Evolutionary conservation across 2,888 invertebrate species (phyloP).

Genomic region (Nycteola revayana): DNA sequence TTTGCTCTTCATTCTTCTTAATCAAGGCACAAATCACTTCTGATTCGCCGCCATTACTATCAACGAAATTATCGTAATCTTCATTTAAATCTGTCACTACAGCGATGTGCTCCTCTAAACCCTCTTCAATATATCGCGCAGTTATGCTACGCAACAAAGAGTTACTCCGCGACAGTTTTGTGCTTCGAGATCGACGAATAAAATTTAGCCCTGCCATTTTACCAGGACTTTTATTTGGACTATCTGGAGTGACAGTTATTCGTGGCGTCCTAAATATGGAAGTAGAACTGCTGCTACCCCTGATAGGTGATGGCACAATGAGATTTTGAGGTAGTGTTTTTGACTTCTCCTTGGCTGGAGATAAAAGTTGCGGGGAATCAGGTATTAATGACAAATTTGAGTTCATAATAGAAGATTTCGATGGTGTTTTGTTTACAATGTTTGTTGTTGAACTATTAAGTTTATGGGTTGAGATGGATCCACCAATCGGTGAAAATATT

Average conservation of each 20-base stretch:
- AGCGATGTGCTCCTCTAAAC: conserved; percentile 58
- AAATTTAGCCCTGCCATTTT: conserved; percentile 81
- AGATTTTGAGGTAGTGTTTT: conserved; percentile 84
- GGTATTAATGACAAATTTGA: conserved; percentile 73
- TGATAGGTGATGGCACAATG: conserved; percentile 66
- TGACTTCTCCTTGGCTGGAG: conserved; percentile 78
- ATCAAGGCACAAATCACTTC: conserved; percentile 73
- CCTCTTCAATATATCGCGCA: conserved; percentile 72
- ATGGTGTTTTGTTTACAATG: conserved; percentile 54
- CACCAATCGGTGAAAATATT: conserved; percentile 67
- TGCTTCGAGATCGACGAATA: conserved; percentile 87
- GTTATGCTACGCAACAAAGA: conserved; percentile 83
- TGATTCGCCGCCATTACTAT: conserved; percentile 64
- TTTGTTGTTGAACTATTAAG: conserved; percentile 63
- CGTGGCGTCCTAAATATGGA: conserved; percentile 71
- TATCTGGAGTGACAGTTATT: conserved; percentile 73
- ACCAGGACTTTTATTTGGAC: conserved; percentile 79
- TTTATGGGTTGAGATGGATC: conserved; percentile 65
- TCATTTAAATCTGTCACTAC: conserved; percentile 67
- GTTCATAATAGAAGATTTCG: conserved; percentile 63
- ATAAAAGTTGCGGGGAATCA: conserved; percentile 70
- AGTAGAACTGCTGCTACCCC: conserved; percentile 71
- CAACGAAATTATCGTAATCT: conserved; percentile 66
- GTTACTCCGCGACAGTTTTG: conserved; percentile 86
- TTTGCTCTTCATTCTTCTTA: conserved; percentile 69